These are phyloP conservation scores for Aleiodes leptofemur DNA, from an alignment of 2,888 invertebrate genomes.

Conservation along the genomic window DNA sequence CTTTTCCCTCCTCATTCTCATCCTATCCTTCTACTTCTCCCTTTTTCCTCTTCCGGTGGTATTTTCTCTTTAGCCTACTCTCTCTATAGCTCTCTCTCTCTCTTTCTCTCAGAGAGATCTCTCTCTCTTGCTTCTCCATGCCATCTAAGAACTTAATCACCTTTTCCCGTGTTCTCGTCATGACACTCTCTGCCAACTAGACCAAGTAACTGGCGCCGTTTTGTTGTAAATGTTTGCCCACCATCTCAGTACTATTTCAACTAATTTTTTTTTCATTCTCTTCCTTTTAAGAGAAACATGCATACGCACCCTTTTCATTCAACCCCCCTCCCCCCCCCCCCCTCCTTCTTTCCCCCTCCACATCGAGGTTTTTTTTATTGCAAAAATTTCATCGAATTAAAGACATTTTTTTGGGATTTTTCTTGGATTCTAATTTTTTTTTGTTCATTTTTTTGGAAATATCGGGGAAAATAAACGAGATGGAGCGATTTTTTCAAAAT, in stretches of 20 bases:
- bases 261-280: slow-evolving; percentile 7
- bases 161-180: slow-evolving; percentile 50
- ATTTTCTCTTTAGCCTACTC: slow-evolving; percentile 42
- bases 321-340: background rate
- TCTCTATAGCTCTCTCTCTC: background rate
- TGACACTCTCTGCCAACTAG: slow-evolving; percentile 46
- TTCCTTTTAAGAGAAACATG: background rate
- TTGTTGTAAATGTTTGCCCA: slow-evolving; percentile 41
- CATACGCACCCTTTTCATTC: slow-evolving; percentile 37
- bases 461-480: too few relatives aligned
- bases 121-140: slow-evolving; percentile 35
- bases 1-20: slow-evolving; percentile 26
- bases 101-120: background rate
- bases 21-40: slow-evolving; percentile 17
- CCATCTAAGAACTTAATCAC: slow-evolving; percentile 51
- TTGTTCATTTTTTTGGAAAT: too few relatives aligned
- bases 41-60: slow-evolving; percentile 28
- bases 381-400: too few relatives aligned
- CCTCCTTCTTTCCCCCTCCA: slow-evolving; percentile 10
- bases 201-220: slow-evolving; percentile 44
- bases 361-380: background rate
- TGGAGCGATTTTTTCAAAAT: too few relatives aligned
- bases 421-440: too few relatives aligned
- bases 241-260: slow-evolving; percentile 34
- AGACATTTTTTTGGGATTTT: too few relatives aligned